Evolutionary conservation across 2,888 invertebrate species (phyloP), one percentile per base, ranked within the genome.

Genomic region (Neelides folsomi): DNA sequence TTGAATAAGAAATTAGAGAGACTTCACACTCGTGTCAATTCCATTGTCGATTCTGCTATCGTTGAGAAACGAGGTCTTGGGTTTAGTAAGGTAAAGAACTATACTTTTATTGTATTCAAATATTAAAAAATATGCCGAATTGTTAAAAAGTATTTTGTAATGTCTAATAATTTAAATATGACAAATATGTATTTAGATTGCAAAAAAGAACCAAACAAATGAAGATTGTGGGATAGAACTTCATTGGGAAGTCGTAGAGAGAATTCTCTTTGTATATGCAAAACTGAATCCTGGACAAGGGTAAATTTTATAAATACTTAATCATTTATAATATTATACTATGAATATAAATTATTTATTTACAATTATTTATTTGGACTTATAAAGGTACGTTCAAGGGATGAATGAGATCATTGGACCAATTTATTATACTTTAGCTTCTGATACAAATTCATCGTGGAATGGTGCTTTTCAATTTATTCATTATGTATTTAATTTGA

Each of bases 391-490:
- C 68, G 89, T 90, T 1, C 88, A 97, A 74, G 98, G 98, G 49
- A 98, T 99, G 97, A 98, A 98, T 73, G 98, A 99, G 73, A 93
- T 98, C 65, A 83, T 98, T 42, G 98, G 95, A 0, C 97, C 97
- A 7, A 90, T 98, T 66, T 98, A 98, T 73, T 93, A 94, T 71
- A 85, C 90, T 0, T 90, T 98, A 71, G 95, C 97, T 7, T 85
- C 83, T 18, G 92, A 97, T 73, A 79, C 86, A 0, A 80, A 89
- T 69, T 70, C 76, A 27, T 77, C 80, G 47, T 87, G 81, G 76
- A 77, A 86, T 76, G 80, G 90, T 89, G 69, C 68, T 55, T 40
- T 27, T 13, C 9, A 27, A 27, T 27, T 27, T 27, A 3, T 27
- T n/a, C n/a, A n/a, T n/a, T n/a, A n/a, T n/a, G n/a, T n/a, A n/a